A percentile compares a stretch with the other conserved stretches of the same genome.
phyloP scores from a whole-genome alignment of 2,888 invertebrate genomes.

The Brenthis hecate region DNA sequence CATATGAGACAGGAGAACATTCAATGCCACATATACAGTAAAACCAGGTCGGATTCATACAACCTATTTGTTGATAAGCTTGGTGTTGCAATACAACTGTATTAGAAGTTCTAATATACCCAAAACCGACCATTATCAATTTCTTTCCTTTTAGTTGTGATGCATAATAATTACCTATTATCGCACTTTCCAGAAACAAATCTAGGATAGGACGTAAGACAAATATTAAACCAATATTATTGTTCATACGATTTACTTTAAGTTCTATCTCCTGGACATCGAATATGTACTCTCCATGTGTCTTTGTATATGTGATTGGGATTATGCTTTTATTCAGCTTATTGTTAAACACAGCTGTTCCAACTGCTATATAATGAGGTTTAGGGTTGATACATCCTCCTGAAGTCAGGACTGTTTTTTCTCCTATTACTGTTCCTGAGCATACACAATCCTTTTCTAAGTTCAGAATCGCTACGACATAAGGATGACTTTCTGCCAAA shows the following conservation, averaged over 20 bases:
- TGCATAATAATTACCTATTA: constrained; percentile 52
- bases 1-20: constrained; percentile 46
- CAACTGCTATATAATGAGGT: constrained; percentile 53
- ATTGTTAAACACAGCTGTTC: constrained; percentile 51
- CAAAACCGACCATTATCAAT: constrained; percentile 57
- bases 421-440: constrained; percentile 57
- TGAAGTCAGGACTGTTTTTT: constrained; percentile 58
- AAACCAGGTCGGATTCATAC: constrained; percentile 62
- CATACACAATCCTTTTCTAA: constrained; percentile 52
- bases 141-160: constrained; percentile 53
- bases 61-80: constrained; percentile 50
- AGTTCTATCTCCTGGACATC: constrained; percentile 46
- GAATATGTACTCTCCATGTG: constrained; percentile 56
- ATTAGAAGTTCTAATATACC: constrained; percentile 30
- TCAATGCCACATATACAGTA: constrained; percentile 64
- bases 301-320: constrained; percentile 38
- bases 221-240: constrained; percentile 62
- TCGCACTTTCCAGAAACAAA: constrained; percentile 48
- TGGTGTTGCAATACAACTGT: too few species aligned
- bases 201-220: constrained; percentile 47
- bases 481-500: constrained; percentile 62
- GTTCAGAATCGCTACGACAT: constrained; percentile 58
- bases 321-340: constrained; percentile 46
- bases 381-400: constrained; percentile 53
- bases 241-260: constrained; percentile 54